These are phyloP conservation scores for Theropithecus gelada DNA, from an alignment of 2,113 vertebrate genomes.

Conservation along the genomic window DNA sequence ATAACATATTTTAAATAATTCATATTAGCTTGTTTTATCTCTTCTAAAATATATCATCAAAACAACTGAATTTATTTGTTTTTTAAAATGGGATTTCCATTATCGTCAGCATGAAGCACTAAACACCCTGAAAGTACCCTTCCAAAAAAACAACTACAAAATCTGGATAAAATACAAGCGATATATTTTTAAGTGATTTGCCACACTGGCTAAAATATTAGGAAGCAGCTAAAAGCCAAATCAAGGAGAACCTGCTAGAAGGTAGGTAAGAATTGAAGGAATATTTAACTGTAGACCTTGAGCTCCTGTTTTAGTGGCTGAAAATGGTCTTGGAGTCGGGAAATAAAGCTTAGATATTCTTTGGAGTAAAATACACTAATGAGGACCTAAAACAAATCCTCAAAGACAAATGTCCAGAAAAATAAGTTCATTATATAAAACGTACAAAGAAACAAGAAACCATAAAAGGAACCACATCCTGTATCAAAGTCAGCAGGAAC, in stretches of 20 bases:
- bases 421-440: background rate
- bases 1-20: slow-evolving; percentile 28
- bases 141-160: background rate
- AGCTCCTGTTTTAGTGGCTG: background rate
- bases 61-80: background rate
- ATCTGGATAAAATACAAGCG: background rate
- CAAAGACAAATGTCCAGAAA: background rate
- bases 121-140: background rate
- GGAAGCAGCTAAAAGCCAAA: background rate
- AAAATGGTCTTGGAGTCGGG: background rate
- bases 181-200: slow-evolving; percentile 14
- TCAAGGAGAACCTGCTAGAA: background rate
- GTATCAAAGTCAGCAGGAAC: background rate
- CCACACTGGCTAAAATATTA: background rate
- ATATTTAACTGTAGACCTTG: background rate
- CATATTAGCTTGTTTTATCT: background rate
- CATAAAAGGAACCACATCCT: background rate
- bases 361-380: background rate
- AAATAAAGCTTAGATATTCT: background rate
- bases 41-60: background rate
- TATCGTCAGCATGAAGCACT: background rate
- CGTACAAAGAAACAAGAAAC: background rate
- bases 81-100: background rate
- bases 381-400: background rate
- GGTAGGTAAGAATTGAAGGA: background rate